These are phyloP conservation scores for Yasuhikotakia modesta DNA, from an alignment of 2,797 vertebrate species.

Conservation along the genomic window DNA sequence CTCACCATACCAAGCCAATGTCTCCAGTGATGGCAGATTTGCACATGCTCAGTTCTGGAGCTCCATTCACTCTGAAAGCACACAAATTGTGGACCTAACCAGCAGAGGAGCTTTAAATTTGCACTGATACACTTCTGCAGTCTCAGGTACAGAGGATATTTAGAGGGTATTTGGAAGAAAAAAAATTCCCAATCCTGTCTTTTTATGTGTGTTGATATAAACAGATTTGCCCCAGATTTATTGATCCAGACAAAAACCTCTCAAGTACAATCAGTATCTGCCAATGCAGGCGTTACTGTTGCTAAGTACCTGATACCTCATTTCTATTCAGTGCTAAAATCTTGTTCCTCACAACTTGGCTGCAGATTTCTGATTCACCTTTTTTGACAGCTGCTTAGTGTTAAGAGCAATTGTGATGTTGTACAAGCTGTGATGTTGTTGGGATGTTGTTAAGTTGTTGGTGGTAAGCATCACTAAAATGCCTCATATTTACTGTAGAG, in stretches of 20 bases:
- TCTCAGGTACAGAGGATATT: constrained; percentile 1
- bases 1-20: constrained; percentile 41
- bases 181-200: not conserved
- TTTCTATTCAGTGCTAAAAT: constrained; percentile 12
- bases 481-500: not conserved
- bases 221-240: not conserved
- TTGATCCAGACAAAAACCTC: not conserved
- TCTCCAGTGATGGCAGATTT: constrained; percentile 24
- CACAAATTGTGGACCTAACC: constrained; percentile 14
- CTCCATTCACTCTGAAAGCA: not conserved
- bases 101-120: constrained; percentile 4
- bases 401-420: not conserved
- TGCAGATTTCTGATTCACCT: not conserved
- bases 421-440: too few species aligned
- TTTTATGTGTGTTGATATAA: not conserved
- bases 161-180: not conserved
- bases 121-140: not conserved
- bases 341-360: constrained; percentile 4
- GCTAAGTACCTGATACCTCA: constrained; percentile 1
- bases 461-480: not conserved
- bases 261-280: not conserved
- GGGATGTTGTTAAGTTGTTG: constrained; percentile 12
- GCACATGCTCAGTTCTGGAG: not conserved
- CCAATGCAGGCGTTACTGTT: not conserved
- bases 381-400: not conserved